phyloP scores from a whole-genome alignment of 2,888 invertebrate species.

The Polyommatus iphigenia region DNA sequence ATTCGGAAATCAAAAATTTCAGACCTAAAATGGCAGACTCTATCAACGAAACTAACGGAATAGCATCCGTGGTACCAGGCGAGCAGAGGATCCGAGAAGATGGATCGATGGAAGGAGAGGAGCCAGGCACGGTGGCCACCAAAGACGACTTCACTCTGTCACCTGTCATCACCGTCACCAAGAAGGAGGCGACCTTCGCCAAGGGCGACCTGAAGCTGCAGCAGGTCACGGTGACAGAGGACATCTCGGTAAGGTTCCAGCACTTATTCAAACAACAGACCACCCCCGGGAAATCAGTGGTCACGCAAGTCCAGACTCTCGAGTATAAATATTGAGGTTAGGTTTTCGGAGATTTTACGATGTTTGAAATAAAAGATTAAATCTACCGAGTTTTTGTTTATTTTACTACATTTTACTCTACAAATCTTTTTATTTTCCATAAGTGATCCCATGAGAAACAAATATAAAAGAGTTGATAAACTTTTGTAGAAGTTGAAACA shows the following conservation, averaged over 20 bases:
- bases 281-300: conserved; percentile 58
- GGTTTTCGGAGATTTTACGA: not conserved
- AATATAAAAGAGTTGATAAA: not conserved
- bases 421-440: not conserved
- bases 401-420: not conserved
- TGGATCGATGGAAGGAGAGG: too few species aligned
- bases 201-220: conserved; percentile 64
- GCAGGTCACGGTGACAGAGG: conserved; percentile 63
- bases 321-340: conserved; percentile 57
- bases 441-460: not conserved
- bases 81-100: conserved; percentile 53
- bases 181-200: conserved; percentile 56
- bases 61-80: conserved; percentile 61
- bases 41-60: conserved; percentile 48
- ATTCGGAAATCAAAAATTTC: conserved; percentile 32
- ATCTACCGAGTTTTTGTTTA: not conserved
- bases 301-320: conserved; percentile 58
- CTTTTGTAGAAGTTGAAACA: not conserved
- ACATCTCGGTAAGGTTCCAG: conserved; percentile 63
- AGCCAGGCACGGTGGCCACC: conserved; percentile 33
- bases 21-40: conserved; percentile 56
- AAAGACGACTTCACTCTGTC: conserved; percentile 44
- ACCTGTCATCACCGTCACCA: conserved; percentile 62
- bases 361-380: not conserved
- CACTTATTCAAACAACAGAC: conserved; percentile 66